A percentile compares a stretch with the other conserved stretches of the same genome.
These are phyloP conservation scores for Pteronotus mesoamericanus DNA, from an alignment of 2,797 vertebrate genomes.

Conservation along the genomic window DNA sequence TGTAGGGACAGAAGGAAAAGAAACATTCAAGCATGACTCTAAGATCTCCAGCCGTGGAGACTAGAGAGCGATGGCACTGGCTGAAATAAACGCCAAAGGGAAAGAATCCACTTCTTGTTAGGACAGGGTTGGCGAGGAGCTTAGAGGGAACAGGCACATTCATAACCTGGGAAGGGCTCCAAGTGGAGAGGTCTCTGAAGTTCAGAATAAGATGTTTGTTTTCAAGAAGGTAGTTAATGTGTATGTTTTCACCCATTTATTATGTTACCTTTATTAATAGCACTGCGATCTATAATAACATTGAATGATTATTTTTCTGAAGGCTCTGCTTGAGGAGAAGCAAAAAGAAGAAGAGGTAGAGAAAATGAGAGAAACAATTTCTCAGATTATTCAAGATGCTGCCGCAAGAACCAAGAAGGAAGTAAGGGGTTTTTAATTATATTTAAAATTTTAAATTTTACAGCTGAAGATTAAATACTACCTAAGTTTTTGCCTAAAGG, in stretches of 20 bases:
- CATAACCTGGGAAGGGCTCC: neutral
- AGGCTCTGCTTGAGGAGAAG: conserved; percentile 91
- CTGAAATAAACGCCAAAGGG: neutral
- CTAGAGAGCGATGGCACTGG: neutral
- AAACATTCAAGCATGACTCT: neutral
- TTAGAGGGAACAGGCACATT: neutral
- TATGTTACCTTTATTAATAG: neutral
- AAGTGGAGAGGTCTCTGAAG: neutral
- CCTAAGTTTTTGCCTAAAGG: neutral
- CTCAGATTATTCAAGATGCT: conserved; percentile 88
- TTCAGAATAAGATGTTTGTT: neutral
- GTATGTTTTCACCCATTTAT: neutral
- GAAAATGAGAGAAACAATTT: conserved; percentile 89
- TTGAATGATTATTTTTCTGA: conserved; percentile 56
- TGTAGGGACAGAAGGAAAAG: neutral
- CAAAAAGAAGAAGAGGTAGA: conserved; percentile 90
- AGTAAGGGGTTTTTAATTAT: conserved; percentile 77
- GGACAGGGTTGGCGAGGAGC: neutral
- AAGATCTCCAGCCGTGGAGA: neutral
- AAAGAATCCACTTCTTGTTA: neutral
- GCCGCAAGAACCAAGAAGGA: conserved; percentile 88
- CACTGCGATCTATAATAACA: neutral
- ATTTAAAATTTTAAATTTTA: conserved; percentile 35
- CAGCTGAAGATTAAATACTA: neutral
- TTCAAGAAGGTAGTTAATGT: neutral